These are phyloP conservation scores for Ciconia maguari DNA, from an alignment of 2,113 vertebrate species.

Conservation along the genomic window DNA sequence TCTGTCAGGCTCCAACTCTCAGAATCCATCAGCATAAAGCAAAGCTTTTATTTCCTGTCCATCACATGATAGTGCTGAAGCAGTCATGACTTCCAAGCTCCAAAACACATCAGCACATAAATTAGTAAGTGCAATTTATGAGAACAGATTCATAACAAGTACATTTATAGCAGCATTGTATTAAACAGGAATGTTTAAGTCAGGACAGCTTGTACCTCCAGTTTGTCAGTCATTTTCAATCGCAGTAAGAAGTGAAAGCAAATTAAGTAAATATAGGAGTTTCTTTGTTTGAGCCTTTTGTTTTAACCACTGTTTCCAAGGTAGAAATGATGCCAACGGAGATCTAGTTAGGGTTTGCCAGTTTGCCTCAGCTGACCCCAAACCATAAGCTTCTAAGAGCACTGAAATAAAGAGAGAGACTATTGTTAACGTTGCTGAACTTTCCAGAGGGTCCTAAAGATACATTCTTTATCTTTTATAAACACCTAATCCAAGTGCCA, in stretches of 20 bases:
- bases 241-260: neutral
- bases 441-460: neutral
- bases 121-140: conserved; percentile 49
- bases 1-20: conserved; percentile 30
- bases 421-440: neutral
- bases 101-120: conserved; percentile 33
- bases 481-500: conserved; percentile 23
- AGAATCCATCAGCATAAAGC: conserved; percentile 45
- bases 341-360: neutral
- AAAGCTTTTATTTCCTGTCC: conserved; percentile 39
- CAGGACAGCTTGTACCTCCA: neutral
- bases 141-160: conserved; percentile 32
- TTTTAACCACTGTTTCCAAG: neutral
- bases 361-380: neutral
- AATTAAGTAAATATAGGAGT: neutral
- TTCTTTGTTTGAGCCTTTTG: conserved; percentile 5
- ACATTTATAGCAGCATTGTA: neutral
- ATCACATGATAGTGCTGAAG: neutral
- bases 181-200: conserved; percentile 35
- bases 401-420: neutral
- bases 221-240: conserved; percentile 1
- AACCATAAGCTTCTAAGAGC: neutral
- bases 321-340: neutral
- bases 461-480: neutral
- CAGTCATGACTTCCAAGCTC: conserved; percentile 41